Evolutionary conservation across 2,113 vertebrate genomes (phyloP), one percentile per base, ranked within the genome.

Genomic region (Cyprinodon variegatus): DNA sequence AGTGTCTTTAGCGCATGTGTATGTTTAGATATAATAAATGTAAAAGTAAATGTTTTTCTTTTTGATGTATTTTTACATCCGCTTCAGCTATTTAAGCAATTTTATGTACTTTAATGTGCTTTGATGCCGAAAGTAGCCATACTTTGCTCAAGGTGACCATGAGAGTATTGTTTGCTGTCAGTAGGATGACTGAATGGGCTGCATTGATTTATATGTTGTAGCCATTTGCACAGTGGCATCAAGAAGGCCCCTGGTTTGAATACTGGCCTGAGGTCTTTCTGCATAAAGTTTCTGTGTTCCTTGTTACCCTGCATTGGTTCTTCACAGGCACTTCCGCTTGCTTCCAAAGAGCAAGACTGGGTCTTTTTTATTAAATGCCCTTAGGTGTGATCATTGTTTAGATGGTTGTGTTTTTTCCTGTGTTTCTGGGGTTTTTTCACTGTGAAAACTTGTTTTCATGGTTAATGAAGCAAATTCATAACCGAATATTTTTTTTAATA

Each of bases 1-100:
- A 48, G 61, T 7, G 46, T 67, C 67, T 43, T 48, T 43, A 64
- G 61, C n/a, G 76, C 59, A 74, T 65, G 48, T 29, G 41, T 72
- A 10, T 11, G 20, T 41, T 41, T 39, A 8, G 37, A 40, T 15
- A 2, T 6, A 40, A 22, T 20, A 20, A 57, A 50, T 20, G 48
- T 57, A 9, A 53, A 53, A 20, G 4, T 1, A 53, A 2, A 8
- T 3, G 14, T 1, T 8, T 7, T 57, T 57, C 29, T 29, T 29
- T 29, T 29, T 29, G 1, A 29, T 29, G 29, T 29, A 29, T 57
- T 57, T 15, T 57, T 8, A 57, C 20, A 9, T 57, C 17, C 8
- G 50, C 2, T 57, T 57, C 20, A 57, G 50, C 20, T 20, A 57
- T 57, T n/a, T 57, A 20, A 57, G 17, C 20, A n/a, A 57, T 14